Base-by-base conservation (phyloP, 2,888 invertebrate species). In the Papilio demoleus region DNA sequence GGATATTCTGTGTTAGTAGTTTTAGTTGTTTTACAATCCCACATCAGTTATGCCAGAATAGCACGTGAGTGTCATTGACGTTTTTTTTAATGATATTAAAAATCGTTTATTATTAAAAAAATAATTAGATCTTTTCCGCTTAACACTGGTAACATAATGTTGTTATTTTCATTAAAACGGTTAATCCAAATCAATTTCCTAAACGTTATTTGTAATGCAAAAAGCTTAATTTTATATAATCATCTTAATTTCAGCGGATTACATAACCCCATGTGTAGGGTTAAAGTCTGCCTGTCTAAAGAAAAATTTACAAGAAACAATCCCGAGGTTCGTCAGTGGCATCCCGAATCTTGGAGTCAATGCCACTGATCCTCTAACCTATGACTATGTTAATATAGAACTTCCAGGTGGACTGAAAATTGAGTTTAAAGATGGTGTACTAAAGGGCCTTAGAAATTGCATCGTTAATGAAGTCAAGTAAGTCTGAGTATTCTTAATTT, bases 381-480 rank as follows among this genome's bases (percentile, higher is more conserved):
- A 81, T 42, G 80, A 85, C 3, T 45, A 72, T 14, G 70, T 86
- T 0, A 72, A 76, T 0, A 38, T 88, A 8, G 72, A 79, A 0
- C 75, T 90, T 0, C 83, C 88, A 0, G 90, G 90, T 11, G 80
- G 77, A 0, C 81, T 90, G 6, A 85, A 82, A 72, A 72, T 90
- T 6, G 76, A 83, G 14, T 73, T 90, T 2, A 70, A 67, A 8
- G 79, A 89, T 69, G 88, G 87, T 34, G 73, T 72, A n/a, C 47
- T 83, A 40, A 85, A 82, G 42, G 90, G 90, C 8, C 67, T 88
- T n/a, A 80, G 76, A 61, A 88, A 88, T 70, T 90, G 90, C 60
- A 70, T 73, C 0, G 81, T 90, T 1, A 85, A 89, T 65, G 76
- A 80, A 24, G 83, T 78, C 0, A 73, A 74, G 87, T 88, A 71